Evolutionary conservation across 2,888 invertebrate genomes (phyloP).

Genomic region (Clunio marinus): DNA sequence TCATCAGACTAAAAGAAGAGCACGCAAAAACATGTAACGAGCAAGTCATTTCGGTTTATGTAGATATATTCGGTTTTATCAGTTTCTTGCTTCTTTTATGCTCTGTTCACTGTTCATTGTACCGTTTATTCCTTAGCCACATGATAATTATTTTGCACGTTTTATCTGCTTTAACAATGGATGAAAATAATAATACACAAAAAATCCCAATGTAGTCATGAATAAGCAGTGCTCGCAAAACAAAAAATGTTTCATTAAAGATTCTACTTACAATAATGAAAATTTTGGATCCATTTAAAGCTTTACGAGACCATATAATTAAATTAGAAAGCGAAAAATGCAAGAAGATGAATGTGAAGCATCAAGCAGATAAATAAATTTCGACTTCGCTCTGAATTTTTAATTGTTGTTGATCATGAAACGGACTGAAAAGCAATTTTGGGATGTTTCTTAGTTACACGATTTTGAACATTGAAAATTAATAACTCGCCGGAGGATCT

Average conservation of each 20-base stretch:
- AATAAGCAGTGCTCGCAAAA: neutral
- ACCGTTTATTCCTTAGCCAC: too few relatives aligned
- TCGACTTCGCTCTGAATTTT: too few relatives aligned
- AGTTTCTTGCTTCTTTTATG: neutral
- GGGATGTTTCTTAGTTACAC: too few relatives aligned
- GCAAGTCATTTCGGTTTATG: constrained; percentile 23
- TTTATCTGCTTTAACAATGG: constrained; percentile 1
- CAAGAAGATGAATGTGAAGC: neutral
- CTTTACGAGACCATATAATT: constrained; percentile 8
- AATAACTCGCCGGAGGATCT: too few relatives aligned
- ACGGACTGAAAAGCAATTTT: too few relatives aligned
- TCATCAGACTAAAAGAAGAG: neutral
- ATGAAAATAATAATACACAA: too few relatives aligned
- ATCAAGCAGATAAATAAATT: too few relatives aligned
- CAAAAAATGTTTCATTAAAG: too few relatives aligned
- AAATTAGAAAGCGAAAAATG: constrained; percentile 24
- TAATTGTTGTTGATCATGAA: too few relatives aligned
- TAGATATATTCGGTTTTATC: too few relatives aligned
- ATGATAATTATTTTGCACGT: neutral
- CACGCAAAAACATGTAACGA: constrained; percentile 22
- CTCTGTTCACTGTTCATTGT: neutral
- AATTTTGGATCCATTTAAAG: neutral
- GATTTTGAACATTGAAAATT: too few relatives aligned
- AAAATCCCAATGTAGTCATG: neutral
- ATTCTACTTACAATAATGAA: too few relatives aligned